A percentile compares a stretch with the other conserved stretches of the same genome.
Conservation (phyloP, 23 tunicate species). For the Oikopleura albicans region DNA sequence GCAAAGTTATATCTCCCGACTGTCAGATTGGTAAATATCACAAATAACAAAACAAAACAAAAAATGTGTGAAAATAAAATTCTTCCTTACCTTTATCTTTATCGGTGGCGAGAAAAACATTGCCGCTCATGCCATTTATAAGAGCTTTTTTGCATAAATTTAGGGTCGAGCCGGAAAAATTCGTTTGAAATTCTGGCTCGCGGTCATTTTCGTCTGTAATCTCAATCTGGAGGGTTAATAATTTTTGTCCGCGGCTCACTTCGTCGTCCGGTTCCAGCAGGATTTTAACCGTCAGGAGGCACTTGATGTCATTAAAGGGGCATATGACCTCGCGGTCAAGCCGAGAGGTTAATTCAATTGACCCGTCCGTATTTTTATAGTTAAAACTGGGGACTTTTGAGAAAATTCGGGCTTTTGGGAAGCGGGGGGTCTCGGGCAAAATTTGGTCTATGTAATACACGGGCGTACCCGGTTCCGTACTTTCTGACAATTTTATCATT, state of each 20-base stretch:
- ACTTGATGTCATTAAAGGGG: not conserved
- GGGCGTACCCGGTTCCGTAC: not conserved
- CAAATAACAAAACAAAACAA: too few relatives aligned
- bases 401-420: not conserved
- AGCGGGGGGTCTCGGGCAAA: not conserved
- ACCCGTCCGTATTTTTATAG: not conserved
- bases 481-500: not conserved
- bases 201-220: constrained; percentile 1
- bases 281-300: not conserved
- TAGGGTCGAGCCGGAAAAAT: not conserved
- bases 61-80: too few relatives aligned
- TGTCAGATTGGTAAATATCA: too few relatives aligned
- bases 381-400: not conserved
- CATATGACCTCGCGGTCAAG: not conserved
- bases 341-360: not conserved
- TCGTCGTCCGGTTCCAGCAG: not conserved
- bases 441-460: not conserved
- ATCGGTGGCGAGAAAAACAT: not conserved
- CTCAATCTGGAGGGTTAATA: not conserved
- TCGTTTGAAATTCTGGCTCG: not conserved
- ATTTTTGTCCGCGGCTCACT: not conserved
- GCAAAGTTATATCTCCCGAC: too few relatives aligned
- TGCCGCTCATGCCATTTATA: not conserved
- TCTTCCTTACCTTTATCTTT: not conserved
- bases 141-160: not conserved